These are phyloP conservation scores for Gobio occitaniae DNA, from an alignment of 2,797 vertebrate species.

Conservation along the genomic window DNA sequence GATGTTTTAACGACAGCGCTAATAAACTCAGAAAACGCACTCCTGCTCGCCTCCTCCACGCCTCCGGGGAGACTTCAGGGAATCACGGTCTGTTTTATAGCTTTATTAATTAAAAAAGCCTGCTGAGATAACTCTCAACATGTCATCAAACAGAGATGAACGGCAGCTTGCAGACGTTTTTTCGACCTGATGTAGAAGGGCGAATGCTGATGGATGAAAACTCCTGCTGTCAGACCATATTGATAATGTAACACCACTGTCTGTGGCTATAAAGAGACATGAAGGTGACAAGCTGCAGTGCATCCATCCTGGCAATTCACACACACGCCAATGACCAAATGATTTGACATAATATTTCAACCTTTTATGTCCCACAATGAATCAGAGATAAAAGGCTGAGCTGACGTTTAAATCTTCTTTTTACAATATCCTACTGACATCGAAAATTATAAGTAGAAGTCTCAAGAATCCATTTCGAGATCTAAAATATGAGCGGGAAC, in stretches of 20 bases:
- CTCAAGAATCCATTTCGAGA: slow-evolving; percentile 48
- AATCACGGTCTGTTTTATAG: slow-evolving; percentile 72
- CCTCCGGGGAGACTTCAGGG: slow-evolving; percentile 70
- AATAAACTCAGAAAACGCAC: slow-evolving; percentile 71
- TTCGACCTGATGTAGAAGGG: slow-evolving; percentile 65
- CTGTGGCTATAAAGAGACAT: slow-evolving; percentile 58
- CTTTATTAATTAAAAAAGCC: slow-evolving; percentile 77
- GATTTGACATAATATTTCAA: slow-evolving; percentile 70
- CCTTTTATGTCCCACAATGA: slow-evolving; percentile 65
- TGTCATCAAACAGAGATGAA: slow-evolving; percentile 63
- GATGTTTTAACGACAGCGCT: slow-evolving; percentile 73
- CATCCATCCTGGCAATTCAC: slow-evolving; percentile 41
- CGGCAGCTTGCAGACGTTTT: slow-evolving; percentile 61
- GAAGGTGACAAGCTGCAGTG: slow-evolving; percentile 52
- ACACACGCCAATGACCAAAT: slow-evolving; percentile 51
- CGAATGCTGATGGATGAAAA: slow-evolving; percentile 70
- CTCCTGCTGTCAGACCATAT: slow-evolving; percentile 67
- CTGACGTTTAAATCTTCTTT: slow-evolving; percentile 63
- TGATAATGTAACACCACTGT: slow-evolving; percentile 60
- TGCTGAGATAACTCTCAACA: slow-evolving; percentile 62
- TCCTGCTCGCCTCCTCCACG: slow-evolving; percentile 51
- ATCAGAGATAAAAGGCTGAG: slow-evolving; percentile 65
- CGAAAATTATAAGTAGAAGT: slow-evolving; percentile 51
- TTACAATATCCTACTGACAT: slow-evolving; percentile 70
- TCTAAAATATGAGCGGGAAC: slow-evolving; percentile 43